phyloP scores from a whole-genome alignment of 2,888 invertebrate species.

The Dolomedes plantarius region DNA sequence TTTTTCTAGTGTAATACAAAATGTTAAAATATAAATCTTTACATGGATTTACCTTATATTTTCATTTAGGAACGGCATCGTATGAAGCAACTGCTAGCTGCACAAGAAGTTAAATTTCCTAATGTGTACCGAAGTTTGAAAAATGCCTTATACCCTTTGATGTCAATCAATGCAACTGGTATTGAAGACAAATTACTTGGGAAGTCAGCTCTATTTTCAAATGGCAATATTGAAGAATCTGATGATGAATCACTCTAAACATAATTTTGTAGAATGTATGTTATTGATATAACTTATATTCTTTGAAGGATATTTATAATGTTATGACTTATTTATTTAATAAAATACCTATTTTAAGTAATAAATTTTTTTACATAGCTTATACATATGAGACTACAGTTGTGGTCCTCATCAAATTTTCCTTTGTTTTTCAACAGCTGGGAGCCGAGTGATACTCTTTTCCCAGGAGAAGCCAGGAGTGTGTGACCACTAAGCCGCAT shows the following conservation, averaged over 20 bases:
- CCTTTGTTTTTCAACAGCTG: too few relatives aligned
- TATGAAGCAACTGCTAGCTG: slow-evolving; percentile 83
- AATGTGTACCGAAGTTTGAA: slow-evolving; percentile 85
- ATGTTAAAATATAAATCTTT: too few relatives aligned
- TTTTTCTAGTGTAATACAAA: too few relatives aligned
- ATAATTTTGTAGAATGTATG: neutral
- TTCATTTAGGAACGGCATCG: slow-evolving; percentile 80
- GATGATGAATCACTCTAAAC: neutral
- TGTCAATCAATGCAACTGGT: slow-evolving; percentile 80
- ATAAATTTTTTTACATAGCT: too few relatives aligned
- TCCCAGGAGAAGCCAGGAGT: too few relatives aligned
- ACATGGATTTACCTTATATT: too few relatives aligned
- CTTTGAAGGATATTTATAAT: neutral
- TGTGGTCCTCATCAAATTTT: too few relatives aligned
- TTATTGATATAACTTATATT: neutral
- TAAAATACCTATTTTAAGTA: too few relatives aligned
- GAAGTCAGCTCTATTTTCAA: slow-evolving; percentile 7
- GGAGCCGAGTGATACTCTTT: too few relatives aligned
- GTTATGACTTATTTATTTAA: neutral
- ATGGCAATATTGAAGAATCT: too few relatives aligned
- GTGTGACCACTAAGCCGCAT: too few relatives aligned
- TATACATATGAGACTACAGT: too few relatives aligned
- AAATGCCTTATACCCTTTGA: slow-evolving; percentile 86
- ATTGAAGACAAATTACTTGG: slow-evolving; percentile 74
- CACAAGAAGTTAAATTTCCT: slow-evolving; percentile 86